phyloP scores from a whole-genome alignment of 2,888 invertebrate genomes.

The Polyploca ridens region DNA sequence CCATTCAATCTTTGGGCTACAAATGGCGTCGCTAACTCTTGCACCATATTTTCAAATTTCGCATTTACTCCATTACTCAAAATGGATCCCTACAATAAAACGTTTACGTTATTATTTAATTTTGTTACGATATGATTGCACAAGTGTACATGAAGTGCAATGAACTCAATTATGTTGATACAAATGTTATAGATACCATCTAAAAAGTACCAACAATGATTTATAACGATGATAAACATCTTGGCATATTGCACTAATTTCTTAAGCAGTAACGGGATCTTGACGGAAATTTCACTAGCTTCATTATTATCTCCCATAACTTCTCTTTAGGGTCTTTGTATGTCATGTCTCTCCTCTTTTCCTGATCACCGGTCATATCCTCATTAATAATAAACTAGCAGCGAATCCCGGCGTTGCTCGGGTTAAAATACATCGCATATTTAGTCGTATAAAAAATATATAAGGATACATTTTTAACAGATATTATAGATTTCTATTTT shows the following conservation, averaged over 20 bases:
- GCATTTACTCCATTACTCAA: background rate
- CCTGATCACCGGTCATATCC: no score
- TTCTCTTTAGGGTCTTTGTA: no score
- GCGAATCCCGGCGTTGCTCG: no score
- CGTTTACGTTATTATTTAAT: background rate
- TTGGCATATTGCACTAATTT: conserved; percentile 9
- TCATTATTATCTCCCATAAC: no score
- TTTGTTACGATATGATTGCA: conserved; percentile 13
- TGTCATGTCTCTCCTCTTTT: no score
- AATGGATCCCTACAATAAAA: background rate
- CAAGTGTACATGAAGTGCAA: conserved; percentile 11
- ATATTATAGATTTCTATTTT: no score
- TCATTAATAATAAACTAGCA: no score
- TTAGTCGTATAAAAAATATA: no score
- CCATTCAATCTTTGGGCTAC: background rate
- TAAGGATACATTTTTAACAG: no score
- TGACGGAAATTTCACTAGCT: background rate
- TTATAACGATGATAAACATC: conserved; percentile 10
- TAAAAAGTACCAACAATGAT: conserved; percentile 3
- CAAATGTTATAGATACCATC: conserved; percentile 11
- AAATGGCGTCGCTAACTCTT: background rate
- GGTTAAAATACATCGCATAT: no score
- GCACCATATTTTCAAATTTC: background rate
- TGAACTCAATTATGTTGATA: conserved; percentile 9
- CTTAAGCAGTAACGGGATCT: background rate